phyloP scores from a whole-genome alignment of 1,140 invertebrate genomes.

The Leptinotarsa lineolata region DNA sequence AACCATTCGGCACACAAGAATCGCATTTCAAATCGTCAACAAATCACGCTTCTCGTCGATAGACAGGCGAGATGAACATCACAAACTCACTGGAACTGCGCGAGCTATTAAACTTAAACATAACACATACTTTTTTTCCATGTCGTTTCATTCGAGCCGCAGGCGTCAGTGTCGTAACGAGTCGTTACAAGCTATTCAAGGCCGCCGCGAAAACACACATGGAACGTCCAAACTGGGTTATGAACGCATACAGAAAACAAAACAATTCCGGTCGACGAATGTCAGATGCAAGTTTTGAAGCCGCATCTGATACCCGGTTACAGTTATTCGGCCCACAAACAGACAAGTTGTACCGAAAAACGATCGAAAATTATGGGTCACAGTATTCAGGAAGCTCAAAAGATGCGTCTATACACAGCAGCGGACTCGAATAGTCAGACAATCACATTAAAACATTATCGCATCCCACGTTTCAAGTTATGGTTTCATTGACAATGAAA shows the following conservation, averaged over 20 bases:
- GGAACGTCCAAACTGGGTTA: slow-evolving; percentile 16
- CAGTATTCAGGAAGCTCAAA: too few relatives aligned
- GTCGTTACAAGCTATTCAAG: background rate
- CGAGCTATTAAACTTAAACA: background rate
- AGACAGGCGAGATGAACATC: background rate
- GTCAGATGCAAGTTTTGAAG: background rate
- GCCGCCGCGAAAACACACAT: slow-evolving; percentile 1
- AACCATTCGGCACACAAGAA: too few relatives aligned
- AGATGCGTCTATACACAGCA: too few relatives aligned
- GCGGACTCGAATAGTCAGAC: too few relatives aligned
- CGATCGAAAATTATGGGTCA: too few relatives aligned
- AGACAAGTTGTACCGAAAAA: too few relatives aligned
- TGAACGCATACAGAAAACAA: background rate
- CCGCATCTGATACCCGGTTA: too few relatives aligned
- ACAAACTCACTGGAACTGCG: background rate
- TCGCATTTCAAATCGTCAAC: background rate
- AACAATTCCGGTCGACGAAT: background rate
- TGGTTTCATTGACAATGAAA: too few relatives aligned
- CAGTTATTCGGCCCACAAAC: too few relatives aligned
- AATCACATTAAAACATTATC: too few relatives aligned
- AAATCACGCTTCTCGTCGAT: background rate
- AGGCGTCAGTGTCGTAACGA: background rate
- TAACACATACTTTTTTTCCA: background rate
- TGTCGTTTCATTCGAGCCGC: background rate
- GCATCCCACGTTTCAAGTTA: too few relatives aligned